phyloP scores from a whole-genome alignment of 1,140 invertebrate genomes.

The Rhopalosiphum maidis region DNA sequence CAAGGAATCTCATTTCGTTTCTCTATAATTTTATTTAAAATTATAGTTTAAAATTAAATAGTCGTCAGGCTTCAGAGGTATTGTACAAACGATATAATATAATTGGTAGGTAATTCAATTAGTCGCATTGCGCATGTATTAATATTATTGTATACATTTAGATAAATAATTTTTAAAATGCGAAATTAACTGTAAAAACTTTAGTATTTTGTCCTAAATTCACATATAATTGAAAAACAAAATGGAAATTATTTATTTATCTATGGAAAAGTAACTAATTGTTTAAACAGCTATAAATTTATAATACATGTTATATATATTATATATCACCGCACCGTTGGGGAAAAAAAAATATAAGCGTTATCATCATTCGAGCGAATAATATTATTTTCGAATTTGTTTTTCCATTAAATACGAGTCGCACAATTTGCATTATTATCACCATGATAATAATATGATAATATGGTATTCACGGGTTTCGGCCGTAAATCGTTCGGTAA shows the following conservation, averaged over 20 bases:
- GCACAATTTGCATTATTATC: constrained; percentile 22
- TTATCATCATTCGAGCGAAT: not conserved
- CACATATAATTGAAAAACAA: not conserved
- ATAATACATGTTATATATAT: not conserved
- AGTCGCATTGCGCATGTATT: not conserved
- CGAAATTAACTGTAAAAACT: not conserved
- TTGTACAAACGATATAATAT: not conserved
- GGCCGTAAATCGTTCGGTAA: constrained; percentile 18
- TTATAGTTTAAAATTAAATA: not conserved
- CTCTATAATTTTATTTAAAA: constrained; percentile 5
- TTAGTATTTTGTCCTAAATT: not conserved
- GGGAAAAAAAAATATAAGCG: not conserved
- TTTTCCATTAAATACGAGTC: not conserved
- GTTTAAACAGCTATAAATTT: not conserved
- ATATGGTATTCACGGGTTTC: not conserved
- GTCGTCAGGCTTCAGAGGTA: too few relatives aligned
- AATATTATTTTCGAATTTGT: constrained; percentile 29
- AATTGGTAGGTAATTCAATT: not conserved
- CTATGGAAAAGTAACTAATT: not conserved
- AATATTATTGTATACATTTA: not conserved
- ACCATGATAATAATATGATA: not conserved
- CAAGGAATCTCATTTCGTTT: not conserved
- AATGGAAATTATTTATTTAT: constrained; percentile 15
- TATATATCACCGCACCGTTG: not conserved
- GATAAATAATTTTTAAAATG: not conserved